Base-by-base conservation (phyloP, 1,140 invertebrate genomes). In the Cepaea nemoralis region DNA sequence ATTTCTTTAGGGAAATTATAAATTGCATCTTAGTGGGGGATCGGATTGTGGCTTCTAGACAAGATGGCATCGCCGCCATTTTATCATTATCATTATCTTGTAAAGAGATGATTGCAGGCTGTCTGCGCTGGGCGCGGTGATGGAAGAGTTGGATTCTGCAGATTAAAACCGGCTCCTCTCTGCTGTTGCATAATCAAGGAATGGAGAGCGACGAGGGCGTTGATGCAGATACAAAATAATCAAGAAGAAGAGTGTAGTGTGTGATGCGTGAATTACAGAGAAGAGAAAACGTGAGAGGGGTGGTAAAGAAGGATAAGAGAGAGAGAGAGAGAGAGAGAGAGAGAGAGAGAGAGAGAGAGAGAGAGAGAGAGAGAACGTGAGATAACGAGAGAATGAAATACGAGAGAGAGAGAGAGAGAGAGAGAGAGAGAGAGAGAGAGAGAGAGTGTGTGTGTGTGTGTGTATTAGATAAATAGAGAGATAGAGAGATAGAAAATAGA, bases 1-100 rank as follows among this genome's bases (percentile, higher is more conserved):
- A 63, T 77, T 59, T 77, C 75, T 77, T 77, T 59, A 22, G 74
- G 74, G 74, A 76, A 76, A 76, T 76, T 76, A 76, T 76, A 76
- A 50, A 76, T 76, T 76, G 48, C 74, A 59, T 76, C 74, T 76
- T 76, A 37, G 74, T 76, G 48, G 39, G 35, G 2, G 33, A 2
- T n/a, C 6, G 67, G 27, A 12, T 55, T 24, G 12, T 55, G 50
- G 8, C 50, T 55, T 14, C 12, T n/a, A 55, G 50, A 55, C 50
- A 55, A 55, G 24, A 55, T 14, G 12, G 24, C 50, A 55, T 14
- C n/a, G 27, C n/a, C 12, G 27, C 5, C 71, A 74, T 74, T 48
- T 40, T 70, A 40, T 35, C 67, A 40, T 70, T 40, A 37, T 40
- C 33, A 35, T 35, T 70, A 35, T 33, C 67, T 35, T 12, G 67